Base-by-base conservation (phyloP, 2,113 vertebrate species). In the Silurus asotus region DNA sequence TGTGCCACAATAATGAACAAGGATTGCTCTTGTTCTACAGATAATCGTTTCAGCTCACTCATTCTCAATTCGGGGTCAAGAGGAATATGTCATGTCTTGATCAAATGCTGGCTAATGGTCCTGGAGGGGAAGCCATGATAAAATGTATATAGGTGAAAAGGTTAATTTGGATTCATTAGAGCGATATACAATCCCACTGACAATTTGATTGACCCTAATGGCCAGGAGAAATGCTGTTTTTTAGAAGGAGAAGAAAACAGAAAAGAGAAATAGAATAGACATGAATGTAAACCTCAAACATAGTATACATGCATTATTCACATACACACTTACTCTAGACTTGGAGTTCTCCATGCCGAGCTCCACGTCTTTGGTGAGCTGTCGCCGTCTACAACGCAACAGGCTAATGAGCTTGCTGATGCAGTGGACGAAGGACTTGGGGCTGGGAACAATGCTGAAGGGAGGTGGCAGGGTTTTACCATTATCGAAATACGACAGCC, bases 401-500 rank as follows among this genome's bases (percentile, higher is more conserved):
- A 96, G 93, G 88, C 93, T 93, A 86, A 95, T 58, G 83, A 96
- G 92, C 88, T 94, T 91, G 93, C 95, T 93, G 88, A 96, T 88
- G 83, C 96, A 93, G 88, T 96, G 96, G 89, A 96, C 92, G 90
- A 96, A 96, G 0, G 96, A 97, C 90, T 97, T 97, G 6, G 96
- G 96, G 86, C 95, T 97, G 15, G 96, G 96, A 69, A 97, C 95
- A 61, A 97, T 93, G 91, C 96, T 97, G 94, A 96, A 97, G 0
- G 96, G 96, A 25, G 96, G 96, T 59, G 96, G 96, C 65, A 97
- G 93, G 0, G 96, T 97, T 89, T 96, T 97, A 5, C 96, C 96
- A 76, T 96, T 96, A 91, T 97, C 96, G 87, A 97, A 97, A 89
- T 97, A 97, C 0, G 96, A 97, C 48, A 97, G 89, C 96, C 96